Conservation (phyloP, 2,113 vertebrate genomes). For the Chlamydotis undulata region DNA sequence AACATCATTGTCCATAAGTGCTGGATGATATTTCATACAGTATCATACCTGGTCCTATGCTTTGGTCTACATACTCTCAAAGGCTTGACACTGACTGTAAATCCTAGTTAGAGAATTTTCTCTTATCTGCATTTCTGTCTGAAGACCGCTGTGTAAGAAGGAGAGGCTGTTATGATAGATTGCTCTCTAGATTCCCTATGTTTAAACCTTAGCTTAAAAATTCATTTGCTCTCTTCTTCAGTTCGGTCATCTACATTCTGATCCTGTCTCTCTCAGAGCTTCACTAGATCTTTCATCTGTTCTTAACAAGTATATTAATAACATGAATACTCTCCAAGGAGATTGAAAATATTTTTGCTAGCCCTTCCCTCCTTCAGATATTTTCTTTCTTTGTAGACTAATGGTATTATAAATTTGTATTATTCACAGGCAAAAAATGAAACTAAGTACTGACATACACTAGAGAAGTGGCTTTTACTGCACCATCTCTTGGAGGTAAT, state of each 20-base stretch:
- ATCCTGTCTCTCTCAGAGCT: neutral
- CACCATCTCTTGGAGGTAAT: rapidly evolving
- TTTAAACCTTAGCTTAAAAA: neutral
- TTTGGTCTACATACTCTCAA: neutral
- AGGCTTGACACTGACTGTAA: neutral
- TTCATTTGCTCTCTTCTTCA: neutral
- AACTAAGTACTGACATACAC: neutral
- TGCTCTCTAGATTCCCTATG: neutral
- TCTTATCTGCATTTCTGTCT: neutral
- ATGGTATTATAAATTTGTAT: neutral
- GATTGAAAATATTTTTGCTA: neutral
- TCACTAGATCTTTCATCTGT: neutral
- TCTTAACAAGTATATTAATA: neutral
- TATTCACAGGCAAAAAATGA: neutral
- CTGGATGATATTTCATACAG: neutral
- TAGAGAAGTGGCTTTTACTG: neutral
- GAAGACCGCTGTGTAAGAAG: neutral
- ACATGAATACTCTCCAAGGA: neutral
- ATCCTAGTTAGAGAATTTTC: neutral
- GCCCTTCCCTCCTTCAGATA: neutral
- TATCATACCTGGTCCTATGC: neutral
- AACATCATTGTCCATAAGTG: neutral
- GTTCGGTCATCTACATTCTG: neutral
- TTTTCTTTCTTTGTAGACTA: neutral
- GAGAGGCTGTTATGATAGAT: neutral